Evolutionary conservation across 1,140 invertebrate species (phyloP), one percentile per base, ranked within the genome.

Genomic region (Drosophila sulfurigaster): DNA sequence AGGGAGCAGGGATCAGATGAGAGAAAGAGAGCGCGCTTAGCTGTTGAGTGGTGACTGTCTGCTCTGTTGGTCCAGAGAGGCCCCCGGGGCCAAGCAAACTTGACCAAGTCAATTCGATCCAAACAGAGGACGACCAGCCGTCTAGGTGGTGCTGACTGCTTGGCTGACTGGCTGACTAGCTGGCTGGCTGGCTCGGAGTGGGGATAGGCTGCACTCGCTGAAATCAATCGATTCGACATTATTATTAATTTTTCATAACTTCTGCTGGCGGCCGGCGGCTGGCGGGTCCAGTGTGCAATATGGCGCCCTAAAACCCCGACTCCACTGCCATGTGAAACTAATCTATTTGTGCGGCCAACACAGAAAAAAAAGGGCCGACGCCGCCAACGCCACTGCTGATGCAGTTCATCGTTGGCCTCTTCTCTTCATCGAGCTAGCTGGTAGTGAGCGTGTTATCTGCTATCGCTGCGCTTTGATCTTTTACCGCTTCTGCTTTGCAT

Each of bases 171-270:
- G 46, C 28, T 75, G 41, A 28, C 13, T 35, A 13, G 11, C 20
- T 1, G 43, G 10, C 51, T 32, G 30, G n/a, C 62, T 54, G 30
- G 16, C 30, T 49, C 5, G 15, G 11, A n/a, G 49, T 68, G 60
- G 16, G 51, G 62, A 35, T 67, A 57, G 69, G 66, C 66, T 70
- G 62, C 58, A 67, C 58, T 80, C 75, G 73, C 85, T 89, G 85
- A 92, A 92, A 92, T 92, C 91, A 92, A 92, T 92, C 91, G 91
- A 92, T 92, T 92, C 91, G 91, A 92, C 91, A 92, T 92, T 92
- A 92, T 92, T 92, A 92, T 92, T 92, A 92, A 92, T 92, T 92
- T 92, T 92, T 92, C 91, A 91, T 92, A 92, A 92, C 91, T 92
- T 92, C 91, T 91, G 91, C 89, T 76, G 80, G 89, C 85, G 79